Conservation (phyloP, 1,140 invertebrate species). For the Helicorthomorpha holstii region DNA sequence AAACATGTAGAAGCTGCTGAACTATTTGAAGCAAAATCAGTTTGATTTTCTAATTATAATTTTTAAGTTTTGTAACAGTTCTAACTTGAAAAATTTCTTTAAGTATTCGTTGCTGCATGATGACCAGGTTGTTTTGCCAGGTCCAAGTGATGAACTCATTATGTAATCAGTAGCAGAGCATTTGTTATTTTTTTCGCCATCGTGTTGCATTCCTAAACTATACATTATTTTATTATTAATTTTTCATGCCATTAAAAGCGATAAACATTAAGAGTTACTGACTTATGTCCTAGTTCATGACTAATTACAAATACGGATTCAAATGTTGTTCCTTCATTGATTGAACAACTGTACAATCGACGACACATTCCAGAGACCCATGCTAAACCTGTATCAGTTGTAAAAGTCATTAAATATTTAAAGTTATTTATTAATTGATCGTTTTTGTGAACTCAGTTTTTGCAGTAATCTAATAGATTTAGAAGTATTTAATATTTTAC, state of each 20-base stretch:
- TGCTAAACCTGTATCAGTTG: conserved; percentile 20
- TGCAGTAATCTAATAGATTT: too few relatives aligned
- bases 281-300: conserved; percentile 30
- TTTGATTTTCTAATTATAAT: not conserved
- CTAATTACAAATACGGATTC: conserved; percentile 29
- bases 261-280: conserved; percentile 4
- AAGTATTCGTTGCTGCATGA: conserved; percentile 20
- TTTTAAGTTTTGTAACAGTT: not conserved
- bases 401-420: not conserved
- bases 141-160: conserved; percentile 27
- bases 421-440: not conserved
- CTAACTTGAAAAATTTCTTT: conserved; percentile 12
- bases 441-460: too few relatives aligned
- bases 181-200: conserved; percentile 18
- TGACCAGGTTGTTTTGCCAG: conserved; percentile 30
- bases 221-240: not conserved
- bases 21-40: not conserved
- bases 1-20: not conserved
- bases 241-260: not conserved
- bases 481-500: too few relatives aligned
- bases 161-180: conserved; percentile 21
- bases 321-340: conserved; percentile 29
- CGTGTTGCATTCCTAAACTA: conserved; percentile 24
- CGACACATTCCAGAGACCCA: conserved; percentile 30
- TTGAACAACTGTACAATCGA: conserved; percentile 24